phyloP scores from a whole-genome alignment of 1,140 invertebrate genomes.

The Whitmania pigra region DNA sequence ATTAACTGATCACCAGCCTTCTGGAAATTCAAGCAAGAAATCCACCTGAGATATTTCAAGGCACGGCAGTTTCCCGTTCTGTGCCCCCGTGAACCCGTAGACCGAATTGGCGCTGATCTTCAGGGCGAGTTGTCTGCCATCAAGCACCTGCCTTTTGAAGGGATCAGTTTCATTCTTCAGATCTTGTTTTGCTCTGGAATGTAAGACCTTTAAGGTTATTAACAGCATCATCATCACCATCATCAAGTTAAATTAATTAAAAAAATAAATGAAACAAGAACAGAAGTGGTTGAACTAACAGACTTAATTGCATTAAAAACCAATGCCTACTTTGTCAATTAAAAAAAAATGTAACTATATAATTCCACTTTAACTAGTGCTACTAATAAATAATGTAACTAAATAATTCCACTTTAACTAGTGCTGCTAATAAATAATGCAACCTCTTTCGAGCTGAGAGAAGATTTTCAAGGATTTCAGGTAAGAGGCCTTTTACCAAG shows the following conservation, averaged over 20 bases:
- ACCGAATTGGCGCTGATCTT: slow-evolving; percentile 99
- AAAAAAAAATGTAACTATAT: too few relatives aligned
- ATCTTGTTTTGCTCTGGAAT: slow-evolving; percentile 39
- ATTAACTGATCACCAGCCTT: too few relatives aligned
- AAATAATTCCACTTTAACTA: background rate
- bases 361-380: too few relatives aligned
- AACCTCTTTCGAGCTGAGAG: slow-evolving; percentile 74
- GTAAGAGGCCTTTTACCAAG: slow-evolving; percentile 73
- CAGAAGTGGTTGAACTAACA: background rate
- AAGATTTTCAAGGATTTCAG: slow-evolving; percentile 88
- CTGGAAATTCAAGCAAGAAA: too few relatives aligned
- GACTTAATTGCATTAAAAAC: background rate
- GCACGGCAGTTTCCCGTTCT: slow-evolving; percentile 95
- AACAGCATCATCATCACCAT: background rate
- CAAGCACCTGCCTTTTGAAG: slow-evolving; percentile 79
- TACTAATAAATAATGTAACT: too few relatives aligned
- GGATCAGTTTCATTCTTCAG: slow-evolving; percentile 69
- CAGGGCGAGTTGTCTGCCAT: slow-evolving; percentile 89
- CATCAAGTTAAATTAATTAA: background rate
- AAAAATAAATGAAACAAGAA: background rate
- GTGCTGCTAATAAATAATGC: background rate
- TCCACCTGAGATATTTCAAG: slow-evolving; percentile 83
- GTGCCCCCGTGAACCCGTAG: slow-evolving; percentile 98
- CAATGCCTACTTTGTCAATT: too few relatives aligned
- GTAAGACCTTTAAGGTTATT: background rate